Evolutionary conservation across 1,140 invertebrate species (phyloP).

Genomic region (Oncopodura yosiiana): DNA sequence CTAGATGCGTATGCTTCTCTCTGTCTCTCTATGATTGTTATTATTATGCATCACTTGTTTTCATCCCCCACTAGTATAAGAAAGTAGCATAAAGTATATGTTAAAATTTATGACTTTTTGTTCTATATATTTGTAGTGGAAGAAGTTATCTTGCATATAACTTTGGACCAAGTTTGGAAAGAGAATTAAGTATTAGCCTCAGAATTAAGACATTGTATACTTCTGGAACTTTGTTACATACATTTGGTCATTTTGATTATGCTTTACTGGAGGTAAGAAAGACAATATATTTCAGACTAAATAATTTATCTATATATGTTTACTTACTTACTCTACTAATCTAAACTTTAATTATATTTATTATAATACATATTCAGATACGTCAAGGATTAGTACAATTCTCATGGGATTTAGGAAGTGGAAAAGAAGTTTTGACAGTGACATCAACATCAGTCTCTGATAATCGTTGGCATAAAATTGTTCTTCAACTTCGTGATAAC

Average conservation of each 20-base stretch:
- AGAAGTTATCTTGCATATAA: slow-evolving; percentile 37
- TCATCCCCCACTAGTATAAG: too few relatives aligned
- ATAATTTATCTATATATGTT: slow-evolving; percentile 17
- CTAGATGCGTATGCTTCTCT: too few relatives aligned
- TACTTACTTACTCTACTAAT: too few relatives aligned
- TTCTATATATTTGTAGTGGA: slow-evolving; percentile 37
- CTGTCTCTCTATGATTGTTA: too few relatives aligned
- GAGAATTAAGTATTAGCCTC: slow-evolving; percentile 66
- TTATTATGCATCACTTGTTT: too few relatives aligned
- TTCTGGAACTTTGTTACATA: slow-evolving; percentile 77
- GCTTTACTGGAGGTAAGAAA: slow-evolving; percentile 68
- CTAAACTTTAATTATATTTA: too few relatives aligned
- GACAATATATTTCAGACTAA: not conserved
- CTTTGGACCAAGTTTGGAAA: slow-evolving; percentile 51
- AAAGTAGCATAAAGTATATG: too few relatives aligned
- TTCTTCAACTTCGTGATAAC: slow-evolving; percentile 31
- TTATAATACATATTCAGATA: slow-evolving; percentile 30
- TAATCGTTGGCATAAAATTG: slow-evolving; percentile 33
- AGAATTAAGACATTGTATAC: slow-evolving; percentile 72
- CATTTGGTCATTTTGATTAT: slow-evolving; percentile 75
- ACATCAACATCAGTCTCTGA: slow-evolving; percentile 34
- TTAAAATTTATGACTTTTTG: too few relatives aligned
- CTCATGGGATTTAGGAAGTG: slow-evolving; percentile 33
- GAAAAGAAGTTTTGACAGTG: slow-evolving; percentile 34
- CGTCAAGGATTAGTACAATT: slow-evolving; percentile 35